These are phyloP conservation scores for Lates japonicus DNA, from an alignment of 2,797 vertebrate species.

Conservation along the genomic window DNA sequence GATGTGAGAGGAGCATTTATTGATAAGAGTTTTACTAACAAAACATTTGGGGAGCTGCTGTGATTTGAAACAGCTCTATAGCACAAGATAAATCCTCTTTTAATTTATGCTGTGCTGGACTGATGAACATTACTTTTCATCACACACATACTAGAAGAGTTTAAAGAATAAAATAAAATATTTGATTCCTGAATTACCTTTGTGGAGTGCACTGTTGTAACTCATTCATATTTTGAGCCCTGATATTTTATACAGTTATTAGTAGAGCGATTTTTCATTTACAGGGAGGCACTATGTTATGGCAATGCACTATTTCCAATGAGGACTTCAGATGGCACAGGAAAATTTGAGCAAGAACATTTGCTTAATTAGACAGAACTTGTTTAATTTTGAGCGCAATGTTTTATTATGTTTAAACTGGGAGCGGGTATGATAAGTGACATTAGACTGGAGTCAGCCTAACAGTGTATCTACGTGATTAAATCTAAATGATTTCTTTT, in stretches of 20 bases:
- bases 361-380: conserved; percentile 54
- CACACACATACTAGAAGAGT: neutral
- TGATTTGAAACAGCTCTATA: conserved; percentile 34
- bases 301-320: conserved; percentile 11
- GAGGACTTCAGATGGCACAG: conserved; percentile 20
- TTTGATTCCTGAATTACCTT: conserved; percentile 62
- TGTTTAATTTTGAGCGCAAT: conserved; percentile 44
- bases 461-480: conserved; percentile 30
- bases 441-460: conserved; percentile 28
- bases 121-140: neutral
- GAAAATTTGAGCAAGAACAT: conserved; percentile 34
- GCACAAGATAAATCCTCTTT: neutral
- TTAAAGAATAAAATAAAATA: neutral
- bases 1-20: conserved; percentile 53
- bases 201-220: conserved; percentile 84
- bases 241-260: conserved; percentile 82
- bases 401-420: conserved; percentile 53
- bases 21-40: conserved; percentile 52
- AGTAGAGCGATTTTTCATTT: conserved; percentile 49
- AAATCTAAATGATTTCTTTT: conserved; percentile 20
- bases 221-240: conserved; percentile 86
- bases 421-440: conserved; percentile 29
- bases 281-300: conserved; percentile 29
- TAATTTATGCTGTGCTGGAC: neutral
- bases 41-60: conserved; percentile 60